Percentiles rank a stretch among this genome's conserved stretches.
These are phyloP conservation scores for Pseudeuparius sepicola DNA, from an alignment of 2,888 invertebrate genomes.

Conservation along the genomic window DNA sequence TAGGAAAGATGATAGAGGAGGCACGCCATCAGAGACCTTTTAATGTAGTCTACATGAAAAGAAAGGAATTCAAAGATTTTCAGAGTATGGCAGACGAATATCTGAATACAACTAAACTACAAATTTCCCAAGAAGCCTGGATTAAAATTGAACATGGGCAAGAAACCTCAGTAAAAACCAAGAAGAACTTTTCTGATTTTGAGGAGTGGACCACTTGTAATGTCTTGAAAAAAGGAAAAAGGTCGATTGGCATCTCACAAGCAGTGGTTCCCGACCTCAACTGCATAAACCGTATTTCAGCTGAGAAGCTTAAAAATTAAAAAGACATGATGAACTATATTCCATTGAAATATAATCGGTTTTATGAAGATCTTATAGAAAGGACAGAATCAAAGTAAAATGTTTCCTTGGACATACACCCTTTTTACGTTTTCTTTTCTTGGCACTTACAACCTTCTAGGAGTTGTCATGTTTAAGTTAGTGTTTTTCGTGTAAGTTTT, in stretches of 20 bases:
- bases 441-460: constrained; percentile 5
- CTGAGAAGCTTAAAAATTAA: constrained; percentile 1
- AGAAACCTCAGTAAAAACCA: constrained; percentile 5
- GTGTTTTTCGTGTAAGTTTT: constrained; percentile 4
- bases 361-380: constrained; percentile 2
- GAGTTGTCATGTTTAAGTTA: background rate
- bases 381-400: constrained; percentile 3
- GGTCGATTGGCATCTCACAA: constrained; percentile 1
- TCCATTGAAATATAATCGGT: background rate
- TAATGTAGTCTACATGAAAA: constrained; percentile 3
- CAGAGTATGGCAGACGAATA: background rate
- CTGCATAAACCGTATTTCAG: constrained; percentile 3
- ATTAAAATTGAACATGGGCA: background rate
- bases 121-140: background rate
- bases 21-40: constrained; percentile 6
- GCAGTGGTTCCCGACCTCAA: constrained; percentile 1
- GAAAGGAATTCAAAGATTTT: constrained; percentile 3
- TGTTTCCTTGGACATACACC: constrained; percentile 1
- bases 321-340: constrained; percentile 2
- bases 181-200: constrained; percentile 9
- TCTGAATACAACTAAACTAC: background rate
- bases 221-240: constrained; percentile 6
- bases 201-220: constrained; percentile 8
- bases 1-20: constrained; percentile 4
- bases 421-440: constrained; percentile 2